A percentile compares a stretch with the other conserved stretches of the same genome.
These are phyloP conservation scores for Zoanthus sociatus DNA, from an alignment of 92 coral and sea anemone species.

Conservation along the genomic window DNA sequence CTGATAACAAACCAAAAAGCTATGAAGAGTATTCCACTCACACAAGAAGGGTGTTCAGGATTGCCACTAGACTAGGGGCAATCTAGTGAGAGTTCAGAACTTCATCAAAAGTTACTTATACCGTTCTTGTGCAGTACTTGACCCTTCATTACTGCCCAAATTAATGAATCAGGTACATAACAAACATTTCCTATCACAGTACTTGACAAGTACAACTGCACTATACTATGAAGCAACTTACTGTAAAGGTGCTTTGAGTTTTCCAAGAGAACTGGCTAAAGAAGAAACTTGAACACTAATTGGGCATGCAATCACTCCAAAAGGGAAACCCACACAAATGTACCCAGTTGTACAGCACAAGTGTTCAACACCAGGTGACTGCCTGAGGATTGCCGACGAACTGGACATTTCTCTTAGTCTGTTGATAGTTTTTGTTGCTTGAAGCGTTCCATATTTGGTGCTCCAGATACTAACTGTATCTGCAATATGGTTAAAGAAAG, in stretches of 20 bases:
- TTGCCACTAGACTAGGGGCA: no score
- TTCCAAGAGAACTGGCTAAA: slow-evolving; percentile 86
- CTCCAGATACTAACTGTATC: slow-evolving; percentile 66
- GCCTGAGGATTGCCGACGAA: slow-evolving; percentile 34
- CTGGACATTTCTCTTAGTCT: slow-evolving; percentile 51
- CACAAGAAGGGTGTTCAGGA: no score
- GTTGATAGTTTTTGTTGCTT: slow-evolving; percentile 64
- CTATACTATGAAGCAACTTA: background rate
- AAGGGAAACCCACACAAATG: slow-evolving; percentile 72
- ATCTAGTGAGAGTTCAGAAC: no score
- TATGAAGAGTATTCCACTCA: no score
- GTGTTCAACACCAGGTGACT: slow-evolving; percentile 61
- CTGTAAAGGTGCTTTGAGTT: slow-evolving; percentile 22
- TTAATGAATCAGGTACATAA: no score
- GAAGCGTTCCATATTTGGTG: slow-evolving; percentile 84
- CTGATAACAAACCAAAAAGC: no score
- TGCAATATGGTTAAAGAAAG: slow-evolving; percentile 23
- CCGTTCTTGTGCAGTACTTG: no score
- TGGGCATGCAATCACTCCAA: slow-evolving; percentile 81
- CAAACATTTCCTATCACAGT: no score
- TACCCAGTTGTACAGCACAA: slow-evolving; percentile 72
- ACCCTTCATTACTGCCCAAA: no score
- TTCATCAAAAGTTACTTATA: no score
- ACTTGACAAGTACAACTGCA: no score
- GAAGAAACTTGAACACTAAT: slow-evolving; percentile 68